phyloP scores from a whole-genome alignment of 1,140 invertebrate genomes.

The Neodiprion pinetum region DNA sequence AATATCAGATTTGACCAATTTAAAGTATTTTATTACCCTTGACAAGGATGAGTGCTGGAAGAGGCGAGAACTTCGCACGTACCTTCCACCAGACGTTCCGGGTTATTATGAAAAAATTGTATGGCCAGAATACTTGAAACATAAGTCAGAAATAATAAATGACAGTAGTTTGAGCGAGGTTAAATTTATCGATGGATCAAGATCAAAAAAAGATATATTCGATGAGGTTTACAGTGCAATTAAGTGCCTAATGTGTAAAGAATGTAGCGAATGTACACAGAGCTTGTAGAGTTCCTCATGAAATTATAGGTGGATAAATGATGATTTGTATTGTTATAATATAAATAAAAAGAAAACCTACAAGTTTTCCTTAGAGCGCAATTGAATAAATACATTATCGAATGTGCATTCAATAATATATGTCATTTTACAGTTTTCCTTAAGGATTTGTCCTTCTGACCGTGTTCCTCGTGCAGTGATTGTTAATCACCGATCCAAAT shows the following conservation, averaged over 20 bases:
- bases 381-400: too few relatives aligned
- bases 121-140: constrained; percentile 74
- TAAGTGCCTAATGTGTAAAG: background rate
- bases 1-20: constrained; percentile 69
- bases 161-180: constrained; percentile 38
- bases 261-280: too few relatives aligned
- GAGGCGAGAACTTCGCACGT: constrained; percentile 68
- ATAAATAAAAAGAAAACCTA: too few relatives aligned
- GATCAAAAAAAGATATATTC: constrained; percentile 41
- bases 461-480: too few relatives aligned
- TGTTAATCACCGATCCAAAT: too few relatives aligned
- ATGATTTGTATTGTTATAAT: too few relatives aligned
- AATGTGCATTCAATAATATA: too few relatives aligned
- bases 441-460: too few relatives aligned
- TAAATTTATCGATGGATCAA: constrained; percentile 50
- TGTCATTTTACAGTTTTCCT: too few relatives aligned
- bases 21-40: constrained; percentile 77
- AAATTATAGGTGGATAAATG: too few relatives aligned
- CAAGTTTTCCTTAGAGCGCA: too few relatives aligned
- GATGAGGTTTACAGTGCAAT: constrained; percentile 33
- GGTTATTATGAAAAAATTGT: constrained; percentile 81
- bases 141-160: constrained; percentile 46
- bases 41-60: constrained; percentile 70
- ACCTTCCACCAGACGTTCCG: constrained; percentile 79
- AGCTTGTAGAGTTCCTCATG: too few relatives aligned